phyloP scores from a whole-genome alignment of 1,140 invertebrate species.

The Hydropsyche tenuis region DNA sequence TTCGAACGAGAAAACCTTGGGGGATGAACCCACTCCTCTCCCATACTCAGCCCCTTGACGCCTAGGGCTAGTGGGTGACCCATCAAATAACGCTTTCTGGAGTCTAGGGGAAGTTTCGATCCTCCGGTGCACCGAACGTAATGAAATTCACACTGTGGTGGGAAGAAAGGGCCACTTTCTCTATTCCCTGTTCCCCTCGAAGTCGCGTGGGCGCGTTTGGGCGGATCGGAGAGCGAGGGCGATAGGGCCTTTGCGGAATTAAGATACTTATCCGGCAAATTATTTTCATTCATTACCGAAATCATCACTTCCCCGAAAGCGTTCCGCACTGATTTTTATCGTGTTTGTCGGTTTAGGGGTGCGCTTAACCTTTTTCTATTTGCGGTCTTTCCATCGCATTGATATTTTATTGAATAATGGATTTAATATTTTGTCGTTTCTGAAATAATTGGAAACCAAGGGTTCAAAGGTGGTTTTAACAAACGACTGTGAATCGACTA shows the following conservation, averaged over 20 bases:
- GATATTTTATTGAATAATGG: too few species aligned
- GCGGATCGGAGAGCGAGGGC: too few species aligned
- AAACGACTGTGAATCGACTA: too few species aligned
- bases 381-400: too few species aligned
- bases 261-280: constrained; percentile 66
- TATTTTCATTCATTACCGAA: constrained; percentile 61
- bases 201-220: too few species aligned
- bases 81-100: constrained; percentile 52
- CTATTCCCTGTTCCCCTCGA: too few species aligned
- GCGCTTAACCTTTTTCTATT: constrained; percentile 35
- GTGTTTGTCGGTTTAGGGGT: constrained; percentile 24
- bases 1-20: too few species aligned
- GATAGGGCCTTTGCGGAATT: constrained; percentile 45
- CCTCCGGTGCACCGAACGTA: constrained; percentile 48
- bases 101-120: constrained; percentile 51
- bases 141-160: constrained; percentile 59
- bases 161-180: constrained; percentile 11
- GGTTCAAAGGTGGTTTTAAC: too few species aligned
- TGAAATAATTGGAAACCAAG: too few species aligned
- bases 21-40: background rate
- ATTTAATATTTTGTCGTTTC: too few species aligned
- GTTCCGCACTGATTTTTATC: constrained; percentile 48
- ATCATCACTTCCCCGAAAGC: constrained; percentile 46
- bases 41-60: background rate
- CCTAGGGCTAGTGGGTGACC: constrained; percentile 41